phyloP scores from a whole-genome alignment of 2,113 vertebrate species.

The Pluvialis apricaria region DNA sequence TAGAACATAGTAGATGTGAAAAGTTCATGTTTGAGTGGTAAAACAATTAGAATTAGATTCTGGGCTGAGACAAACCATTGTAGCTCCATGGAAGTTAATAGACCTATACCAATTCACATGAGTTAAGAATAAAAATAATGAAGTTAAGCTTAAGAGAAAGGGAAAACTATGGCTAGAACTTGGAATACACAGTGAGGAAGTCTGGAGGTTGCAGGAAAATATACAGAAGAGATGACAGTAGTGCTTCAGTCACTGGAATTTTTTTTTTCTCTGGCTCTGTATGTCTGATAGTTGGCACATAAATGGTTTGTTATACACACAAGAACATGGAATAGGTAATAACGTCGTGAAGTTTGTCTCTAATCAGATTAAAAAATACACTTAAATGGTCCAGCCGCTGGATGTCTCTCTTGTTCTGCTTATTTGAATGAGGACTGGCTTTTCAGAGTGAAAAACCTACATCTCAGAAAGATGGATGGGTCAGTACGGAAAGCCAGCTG shows the following conservation, averaged over 20 bases:
- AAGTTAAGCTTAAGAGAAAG: neutral
- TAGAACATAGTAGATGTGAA: neutral
- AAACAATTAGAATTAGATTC: neutral
- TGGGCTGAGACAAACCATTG: neutral
- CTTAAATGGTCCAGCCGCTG: neutral
- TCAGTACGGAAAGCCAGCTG: neutral
- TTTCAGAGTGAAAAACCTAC: accelerated
- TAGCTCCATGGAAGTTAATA: neutral
- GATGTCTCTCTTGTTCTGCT: conserved; percentile 15
- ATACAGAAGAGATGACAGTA: neutral
- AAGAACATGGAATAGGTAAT: neutral
- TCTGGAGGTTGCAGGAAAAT: neutral
- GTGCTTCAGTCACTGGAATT: neutral
- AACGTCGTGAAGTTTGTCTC: accelerated
- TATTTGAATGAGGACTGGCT: neutral
- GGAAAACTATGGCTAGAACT: neutral
- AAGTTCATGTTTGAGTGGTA: neutral
- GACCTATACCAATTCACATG: neutral
- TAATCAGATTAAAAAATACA: neutral
- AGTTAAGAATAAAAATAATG: neutral
- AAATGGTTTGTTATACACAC: accelerated
- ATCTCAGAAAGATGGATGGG: neutral
- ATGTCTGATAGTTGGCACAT: neutral
- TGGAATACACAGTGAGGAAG: neutral
- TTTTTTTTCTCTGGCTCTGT: neutral